phyloP scores from a whole-genome alignment of 2,797 vertebrate genomes.

The Molothrus aeneus region DNA sequence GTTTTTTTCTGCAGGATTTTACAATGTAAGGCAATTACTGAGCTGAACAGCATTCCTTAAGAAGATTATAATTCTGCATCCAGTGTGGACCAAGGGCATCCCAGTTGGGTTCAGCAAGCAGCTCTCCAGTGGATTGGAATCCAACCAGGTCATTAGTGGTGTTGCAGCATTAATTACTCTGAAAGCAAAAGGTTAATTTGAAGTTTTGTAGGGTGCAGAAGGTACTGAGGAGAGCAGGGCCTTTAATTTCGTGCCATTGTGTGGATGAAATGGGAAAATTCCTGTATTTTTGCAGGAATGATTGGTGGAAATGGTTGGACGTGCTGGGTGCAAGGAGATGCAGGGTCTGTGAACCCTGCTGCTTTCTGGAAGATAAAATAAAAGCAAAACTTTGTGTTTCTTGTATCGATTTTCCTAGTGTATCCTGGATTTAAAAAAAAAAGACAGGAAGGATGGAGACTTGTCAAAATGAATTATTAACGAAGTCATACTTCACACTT shows the following conservation, averaged over 20 bases:
- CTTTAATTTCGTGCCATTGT: neutral
- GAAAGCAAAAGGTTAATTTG: constrained; percentile 13
- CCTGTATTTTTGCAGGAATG: neutral
- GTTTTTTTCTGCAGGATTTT: neutral
- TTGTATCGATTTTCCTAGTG: neutral
- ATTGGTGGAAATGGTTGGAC: neutral
- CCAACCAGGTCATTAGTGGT: neutral
- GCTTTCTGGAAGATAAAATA: neutral
- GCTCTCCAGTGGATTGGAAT: neutral
- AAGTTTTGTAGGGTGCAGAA: neutral
- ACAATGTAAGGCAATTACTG: neutral
- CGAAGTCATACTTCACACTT: neutral
- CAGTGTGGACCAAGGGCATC: neutral
- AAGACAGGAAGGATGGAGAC: neutral
- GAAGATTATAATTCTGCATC: neutral
- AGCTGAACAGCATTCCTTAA: neutral
- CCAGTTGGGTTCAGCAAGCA: rapidly evolving
- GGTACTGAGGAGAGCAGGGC: neutral
- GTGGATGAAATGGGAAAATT: neutral
- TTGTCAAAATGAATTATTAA: constrained; percentile 1
- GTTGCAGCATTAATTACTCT: neutral
- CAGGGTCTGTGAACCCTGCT: neutral
- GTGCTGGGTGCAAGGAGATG: neutral
- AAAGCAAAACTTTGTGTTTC: neutral
- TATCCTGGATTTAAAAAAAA: neutral